Percentiles rank a stretch among this genome's conserved stretches.
Evolutionary conservation across 2,113 vertebrate species (phyloP).

Genomic region (Psettodes erumei): DNA sequence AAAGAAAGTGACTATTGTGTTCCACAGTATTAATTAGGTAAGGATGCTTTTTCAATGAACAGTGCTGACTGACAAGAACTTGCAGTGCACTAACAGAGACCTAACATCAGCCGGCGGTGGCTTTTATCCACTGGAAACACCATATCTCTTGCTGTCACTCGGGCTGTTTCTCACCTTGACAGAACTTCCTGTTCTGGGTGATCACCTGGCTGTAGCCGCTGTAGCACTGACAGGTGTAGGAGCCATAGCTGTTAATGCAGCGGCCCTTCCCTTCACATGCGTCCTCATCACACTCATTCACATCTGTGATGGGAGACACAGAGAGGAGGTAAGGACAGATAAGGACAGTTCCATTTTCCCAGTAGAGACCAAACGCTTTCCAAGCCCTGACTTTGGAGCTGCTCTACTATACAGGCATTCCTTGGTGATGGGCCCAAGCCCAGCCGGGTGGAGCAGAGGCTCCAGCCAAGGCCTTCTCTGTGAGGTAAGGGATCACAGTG

Average conservation of each 20-base stretch:
- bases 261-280: constrained; percentile 88
- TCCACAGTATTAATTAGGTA: constrained; percentile 51
- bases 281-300: constrained; percentile 89
- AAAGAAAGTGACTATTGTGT: constrained; percentile 64
- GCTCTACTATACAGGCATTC: constrained; percentile 40
- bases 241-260: constrained; percentile 90
- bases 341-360: no score
- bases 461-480: constrained; percentile 44
- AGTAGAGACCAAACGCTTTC: no score
- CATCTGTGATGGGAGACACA: constrained; percentile 78
- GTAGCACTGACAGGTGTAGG: constrained; percentile 90
- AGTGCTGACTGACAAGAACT: constrained; percentile 51
- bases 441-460: constrained; percentile 41
- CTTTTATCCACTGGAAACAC: constrained; percentile 35
- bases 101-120: neutral
- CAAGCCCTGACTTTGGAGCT: constrained; percentile 26
- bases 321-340: neutral
- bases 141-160: constrained; percentile 19
- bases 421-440: constrained; percentile 43
- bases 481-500: constrained; percentile 62
- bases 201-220: constrained; percentile 86
- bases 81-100: neutral
- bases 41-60: constrained; percentile 52
- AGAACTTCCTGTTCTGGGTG: constrained; percentile 85
- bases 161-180: constrained; percentile 86